Conservation (phyloP, 2,797 vertebrate species). For the Liasis olivaceus region DNA sequence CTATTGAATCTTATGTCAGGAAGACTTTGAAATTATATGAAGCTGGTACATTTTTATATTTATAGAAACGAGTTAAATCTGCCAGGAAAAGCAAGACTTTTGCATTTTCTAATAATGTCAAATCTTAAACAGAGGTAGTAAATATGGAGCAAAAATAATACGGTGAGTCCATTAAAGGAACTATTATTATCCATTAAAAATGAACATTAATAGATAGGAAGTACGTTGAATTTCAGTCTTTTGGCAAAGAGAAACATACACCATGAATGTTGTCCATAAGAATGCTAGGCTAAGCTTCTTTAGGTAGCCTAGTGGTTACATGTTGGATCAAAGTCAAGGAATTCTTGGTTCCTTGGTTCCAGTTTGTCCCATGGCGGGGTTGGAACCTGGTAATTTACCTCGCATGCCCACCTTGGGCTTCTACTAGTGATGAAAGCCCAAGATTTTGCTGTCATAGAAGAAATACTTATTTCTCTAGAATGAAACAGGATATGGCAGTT, state of each 20-base stretch:
- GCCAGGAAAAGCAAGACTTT: slow-evolving; percentile 67
- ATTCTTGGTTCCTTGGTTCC: too few species aligned
- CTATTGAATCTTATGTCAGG: slow-evolving; percentile 51
- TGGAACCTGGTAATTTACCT: too few species aligned
- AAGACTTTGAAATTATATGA: slow-evolving; percentile 65
- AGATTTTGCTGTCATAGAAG: not conserved
- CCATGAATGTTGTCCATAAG: slow-evolving; percentile 27
- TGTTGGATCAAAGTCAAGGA: not conserved
- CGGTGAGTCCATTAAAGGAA: slow-evolving; percentile 14
- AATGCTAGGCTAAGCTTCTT: not conserved
- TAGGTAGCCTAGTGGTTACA: not conserved
- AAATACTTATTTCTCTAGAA: not conserved
- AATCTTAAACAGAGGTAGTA: slow-evolving; percentile 64
- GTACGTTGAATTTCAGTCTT: slow-evolving; percentile 55
- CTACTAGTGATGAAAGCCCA: not conserved
- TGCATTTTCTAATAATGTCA: slow-evolving; percentile 64
- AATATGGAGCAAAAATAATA: slow-evolving; percentile 48
- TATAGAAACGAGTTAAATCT: slow-evolving; percentile 66
- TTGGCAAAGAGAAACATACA: not conserved
- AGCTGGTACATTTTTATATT: slow-evolving; percentile 67
- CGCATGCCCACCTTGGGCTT: not conserved
- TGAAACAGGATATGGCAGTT: not conserved
- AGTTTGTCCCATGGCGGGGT: too few species aligned
- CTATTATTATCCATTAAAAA: slow-evolving; percentile 55
- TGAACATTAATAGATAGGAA: slow-evolving; percentile 60